Evolutionary conservation across 2,113 vertebrate genomes (phyloP).

Genomic region (Aythya baeri): DNA sequence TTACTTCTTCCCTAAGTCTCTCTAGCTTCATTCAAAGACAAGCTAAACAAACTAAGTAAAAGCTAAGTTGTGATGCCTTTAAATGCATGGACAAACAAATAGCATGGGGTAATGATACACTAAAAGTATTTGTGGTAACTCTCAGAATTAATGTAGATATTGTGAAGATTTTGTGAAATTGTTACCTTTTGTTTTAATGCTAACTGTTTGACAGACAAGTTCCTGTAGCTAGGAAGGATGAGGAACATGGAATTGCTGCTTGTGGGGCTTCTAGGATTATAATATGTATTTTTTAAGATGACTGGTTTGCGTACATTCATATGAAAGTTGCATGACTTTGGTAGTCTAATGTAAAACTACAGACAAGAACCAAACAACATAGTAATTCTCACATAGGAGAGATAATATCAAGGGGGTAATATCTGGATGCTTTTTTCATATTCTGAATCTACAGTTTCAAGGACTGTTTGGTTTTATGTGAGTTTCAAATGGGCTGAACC

Average conservation of each 20-base stretch:
- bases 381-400: background rate
- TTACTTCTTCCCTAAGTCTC: background rate
- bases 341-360: background rate
- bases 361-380: background rate
- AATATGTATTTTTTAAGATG: background rate
- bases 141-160: background rate
- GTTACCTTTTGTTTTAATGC: background rate
- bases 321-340: background rate
- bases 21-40: background rate
- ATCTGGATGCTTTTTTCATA: background rate
- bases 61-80: background rate
- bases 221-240: background rate
- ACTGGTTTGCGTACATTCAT: background rate
- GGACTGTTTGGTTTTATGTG: background rate
- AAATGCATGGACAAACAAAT: background rate
- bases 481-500: background rate
- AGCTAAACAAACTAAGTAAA: background rate
- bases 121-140: background rate
- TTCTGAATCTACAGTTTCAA: background rate
- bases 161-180: background rate
- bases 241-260: background rate
- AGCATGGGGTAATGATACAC: background rate
- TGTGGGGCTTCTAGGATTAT: background rate
- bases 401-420: background rate
- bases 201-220: background rate